Conservation (phyloP, 2,113 vertebrate species). For the Scartelaos histophorus region DNA sequence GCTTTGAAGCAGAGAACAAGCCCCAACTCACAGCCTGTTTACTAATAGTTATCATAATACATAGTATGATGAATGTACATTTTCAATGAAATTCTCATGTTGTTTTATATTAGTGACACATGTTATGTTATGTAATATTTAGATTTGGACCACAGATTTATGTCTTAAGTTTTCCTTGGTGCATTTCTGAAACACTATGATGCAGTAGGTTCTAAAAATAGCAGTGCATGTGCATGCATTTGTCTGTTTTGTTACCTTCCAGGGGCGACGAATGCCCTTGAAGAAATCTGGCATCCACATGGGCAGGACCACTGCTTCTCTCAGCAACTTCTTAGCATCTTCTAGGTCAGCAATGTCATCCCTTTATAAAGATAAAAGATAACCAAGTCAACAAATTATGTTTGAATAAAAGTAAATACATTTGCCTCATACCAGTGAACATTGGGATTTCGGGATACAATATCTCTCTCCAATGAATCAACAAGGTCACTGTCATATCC, state of each 20-base stretch:
- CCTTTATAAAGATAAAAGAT: slow-evolving; percentile 62
- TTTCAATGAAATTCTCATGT: not conserved
- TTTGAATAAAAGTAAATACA: not conserved
- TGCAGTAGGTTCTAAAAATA: not conserved
- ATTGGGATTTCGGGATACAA: slow-evolving; percentile 95
- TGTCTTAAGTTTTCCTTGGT: not conserved
- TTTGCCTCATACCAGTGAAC: slow-evolving; percentile 85
- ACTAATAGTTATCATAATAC: not conserved
- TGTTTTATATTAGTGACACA: not conserved
- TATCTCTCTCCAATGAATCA: slow-evolving; percentile 92
- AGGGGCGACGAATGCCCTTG: slow-evolving; percentile 94
- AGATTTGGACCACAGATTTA: not conserved
- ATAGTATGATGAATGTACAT: not conserved
- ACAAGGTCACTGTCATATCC: slow-evolving; percentile 92
- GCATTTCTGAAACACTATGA: not conserved
- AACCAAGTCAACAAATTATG: slow-evolving; percentile 11
- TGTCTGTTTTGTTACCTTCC: slow-evolving; percentile 83
- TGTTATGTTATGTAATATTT: not conserved
- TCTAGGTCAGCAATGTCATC: slow-evolving; percentile 97
- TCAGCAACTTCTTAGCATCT: slow-evolving; percentile 88
- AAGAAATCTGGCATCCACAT: slow-evolving; percentile 99
- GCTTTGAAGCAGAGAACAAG: not conserved
- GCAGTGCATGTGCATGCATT: not conserved
- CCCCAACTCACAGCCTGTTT: not conserved
- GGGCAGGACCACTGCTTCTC: slow-evolving; percentile 95